A percentile compares a stretch with the other conserved stretches of the same genome.
Evolutionary conservation across 2,888 invertebrate genomes (phyloP).

Genomic region (Aelia acuminata): DNA sequence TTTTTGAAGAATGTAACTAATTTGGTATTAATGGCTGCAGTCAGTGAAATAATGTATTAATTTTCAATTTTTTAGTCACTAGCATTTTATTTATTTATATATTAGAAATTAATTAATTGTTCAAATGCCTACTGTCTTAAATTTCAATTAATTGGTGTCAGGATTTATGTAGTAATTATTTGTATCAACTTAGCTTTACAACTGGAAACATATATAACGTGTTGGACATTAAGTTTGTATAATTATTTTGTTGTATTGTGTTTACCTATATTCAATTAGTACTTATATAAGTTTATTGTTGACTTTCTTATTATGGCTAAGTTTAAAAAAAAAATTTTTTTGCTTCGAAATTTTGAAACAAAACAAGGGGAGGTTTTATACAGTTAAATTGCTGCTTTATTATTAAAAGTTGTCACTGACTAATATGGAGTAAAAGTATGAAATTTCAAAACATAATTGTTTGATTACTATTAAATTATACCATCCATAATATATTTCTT

Average conservation of each 20-base stretch:
- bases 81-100: background rate
- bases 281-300: background rate
- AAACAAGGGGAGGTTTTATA: background rate
- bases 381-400: background rate
- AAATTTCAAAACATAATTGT: background rate
- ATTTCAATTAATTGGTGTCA: background rate
- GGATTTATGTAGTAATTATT: background rate
- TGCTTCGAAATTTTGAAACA: background rate
- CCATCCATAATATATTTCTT: background rate
- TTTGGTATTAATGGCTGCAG: background rate
- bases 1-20: background rate
- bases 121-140: background rate
- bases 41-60: background rate
- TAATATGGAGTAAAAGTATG: background rate
- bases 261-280: background rate
- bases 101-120: background rate
- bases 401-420: background rate
- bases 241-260: background rate
- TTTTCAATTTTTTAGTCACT: background rate
- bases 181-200: background rate
- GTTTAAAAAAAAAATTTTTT: background rate
- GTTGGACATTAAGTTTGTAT: slow-evolving; percentile 10
- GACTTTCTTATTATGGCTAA: background rate
- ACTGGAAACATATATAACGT: background rate
- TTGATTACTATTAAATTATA: background rate